Percentiles rank a stretch among this genome's conserved stretches.
Conservation (phyloP, 2,888 invertebrate genomes). For the Pristionchus japonicus region DNA sequence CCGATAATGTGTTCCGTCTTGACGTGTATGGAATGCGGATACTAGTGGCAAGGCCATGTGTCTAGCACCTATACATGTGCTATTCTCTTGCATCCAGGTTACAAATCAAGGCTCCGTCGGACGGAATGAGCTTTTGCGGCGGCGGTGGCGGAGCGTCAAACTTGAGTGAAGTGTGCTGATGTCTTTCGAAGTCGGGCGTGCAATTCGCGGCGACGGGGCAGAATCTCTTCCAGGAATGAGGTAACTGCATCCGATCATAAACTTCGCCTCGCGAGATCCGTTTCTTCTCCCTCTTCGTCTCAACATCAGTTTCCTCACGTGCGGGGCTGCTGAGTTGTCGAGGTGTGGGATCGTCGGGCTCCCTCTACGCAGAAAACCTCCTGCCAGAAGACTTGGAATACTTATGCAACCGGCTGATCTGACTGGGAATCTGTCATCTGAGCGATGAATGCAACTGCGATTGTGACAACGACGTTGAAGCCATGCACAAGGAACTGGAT, state of each 20-base stretch:
- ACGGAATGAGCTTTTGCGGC: not conserved
- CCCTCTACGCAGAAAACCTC: not conserved
- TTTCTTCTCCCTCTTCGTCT: no score
- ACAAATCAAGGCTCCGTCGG: no score
- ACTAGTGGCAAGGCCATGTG: no score
- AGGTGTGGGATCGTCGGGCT: not conserved
- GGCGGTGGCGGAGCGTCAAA: not conserved
- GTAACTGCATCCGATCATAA: not conserved
- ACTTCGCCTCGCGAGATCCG: not conserved
- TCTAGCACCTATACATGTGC: no score
- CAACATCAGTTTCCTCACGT: not conserved
- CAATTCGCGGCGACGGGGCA: not conserved
- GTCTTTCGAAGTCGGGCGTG: conserved; percentile 1
- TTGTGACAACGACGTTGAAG: not conserved
- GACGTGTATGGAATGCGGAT: not conserved
- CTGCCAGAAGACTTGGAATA: not conserved
- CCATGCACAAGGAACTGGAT: conserved; percentile 41
- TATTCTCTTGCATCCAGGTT: no score
- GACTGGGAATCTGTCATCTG: not conserved
- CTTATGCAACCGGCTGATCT: not conserved
- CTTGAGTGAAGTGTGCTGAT: not conserved
- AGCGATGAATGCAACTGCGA: not conserved
- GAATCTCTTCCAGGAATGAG: not conserved
- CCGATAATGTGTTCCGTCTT: not conserved
- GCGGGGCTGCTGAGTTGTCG: not conserved